Percentiles rank a stretch among this genome's conserved stretches.
These are phyloP conservation scores for Siniperca undulata DNA, from an alignment of 2,797 vertebrate genomes.

Conservation along the genomic window DNA sequence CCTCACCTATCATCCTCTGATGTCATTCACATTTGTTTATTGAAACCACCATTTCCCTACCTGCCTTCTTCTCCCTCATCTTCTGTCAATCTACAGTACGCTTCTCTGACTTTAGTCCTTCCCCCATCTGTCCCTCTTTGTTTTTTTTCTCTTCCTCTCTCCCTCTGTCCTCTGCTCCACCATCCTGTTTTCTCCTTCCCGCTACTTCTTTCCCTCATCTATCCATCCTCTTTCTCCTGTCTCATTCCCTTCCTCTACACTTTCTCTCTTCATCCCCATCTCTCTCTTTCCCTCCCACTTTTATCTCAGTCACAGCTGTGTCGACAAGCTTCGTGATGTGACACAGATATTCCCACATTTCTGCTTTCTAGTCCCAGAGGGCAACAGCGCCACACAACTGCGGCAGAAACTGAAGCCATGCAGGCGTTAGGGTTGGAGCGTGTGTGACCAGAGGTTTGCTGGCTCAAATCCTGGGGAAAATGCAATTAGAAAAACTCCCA, in stretches of 20 bases:
- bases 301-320: slow-evolving; percentile 49
- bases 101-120: neutral
- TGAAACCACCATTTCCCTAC: neutral
- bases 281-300: neutral
- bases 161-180: neutral
- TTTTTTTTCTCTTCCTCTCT: neutral
- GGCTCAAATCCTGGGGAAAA: neutral
- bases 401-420: neutral
- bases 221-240: neutral
- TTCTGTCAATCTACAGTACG: slow-evolving; percentile 1
- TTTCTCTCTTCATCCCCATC: neutral
- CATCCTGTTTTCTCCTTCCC: neutral
- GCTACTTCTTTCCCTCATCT: neutral
- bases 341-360: slow-evolving; percentile 32
- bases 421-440: neutral
- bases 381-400: neutral
- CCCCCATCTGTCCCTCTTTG: neutral
- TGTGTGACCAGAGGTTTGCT: neutral
- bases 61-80: neutral
- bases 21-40: slow-evolving; percentile 23
- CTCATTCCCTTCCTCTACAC: neutral
- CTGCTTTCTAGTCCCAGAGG: slow-evolving; percentile 19
- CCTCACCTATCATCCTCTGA: slow-evolving; percentile 18
- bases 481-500: neutral
- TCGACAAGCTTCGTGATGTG: slow-evolving; percentile 19